phyloP scores from a whole-genome alignment of 2,888 invertebrate genomes.

The Stenotaenia linearis region DNA sequence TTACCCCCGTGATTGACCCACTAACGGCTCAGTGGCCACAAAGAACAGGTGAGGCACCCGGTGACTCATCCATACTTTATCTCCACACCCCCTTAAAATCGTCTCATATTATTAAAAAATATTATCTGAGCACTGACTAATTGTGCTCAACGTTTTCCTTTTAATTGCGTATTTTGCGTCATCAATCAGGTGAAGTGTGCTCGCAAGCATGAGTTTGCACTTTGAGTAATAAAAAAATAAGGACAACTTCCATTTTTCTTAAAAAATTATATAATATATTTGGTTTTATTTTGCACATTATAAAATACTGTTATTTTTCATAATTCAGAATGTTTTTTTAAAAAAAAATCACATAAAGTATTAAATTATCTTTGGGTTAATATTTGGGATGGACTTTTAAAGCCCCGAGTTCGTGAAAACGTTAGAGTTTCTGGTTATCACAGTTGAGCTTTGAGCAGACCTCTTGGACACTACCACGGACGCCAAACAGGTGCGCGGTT shows the following conservation, averaged over 20 bases:
- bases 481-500: slow-evolving; percentile 13
- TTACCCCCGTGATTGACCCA: neutral
- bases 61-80: neutral
- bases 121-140: too few relatives aligned
- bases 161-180: neutral
- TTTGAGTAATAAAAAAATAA: neutral
- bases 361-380: neutral
- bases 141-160: neutral
- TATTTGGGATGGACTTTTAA: too few relatives aligned
- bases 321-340: neutral
- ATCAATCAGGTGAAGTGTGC: neutral
- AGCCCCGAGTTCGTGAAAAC: neutral
- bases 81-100: too few relatives aligned
- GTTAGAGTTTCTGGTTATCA: neutral
- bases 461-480: slow-evolving; percentile 24
- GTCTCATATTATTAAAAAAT: too few relatives aligned
- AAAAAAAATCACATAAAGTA: neutral
- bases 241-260: neutral
- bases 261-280: neutral
- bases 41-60: neutral
- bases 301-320: neutral
- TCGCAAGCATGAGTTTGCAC: neutral
- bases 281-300: neutral
- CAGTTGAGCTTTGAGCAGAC: neutral
- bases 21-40: neutral